phyloP scores from a whole-genome alignment of 2,113 vertebrate genomes.

The Ochotona princeps region DNA sequence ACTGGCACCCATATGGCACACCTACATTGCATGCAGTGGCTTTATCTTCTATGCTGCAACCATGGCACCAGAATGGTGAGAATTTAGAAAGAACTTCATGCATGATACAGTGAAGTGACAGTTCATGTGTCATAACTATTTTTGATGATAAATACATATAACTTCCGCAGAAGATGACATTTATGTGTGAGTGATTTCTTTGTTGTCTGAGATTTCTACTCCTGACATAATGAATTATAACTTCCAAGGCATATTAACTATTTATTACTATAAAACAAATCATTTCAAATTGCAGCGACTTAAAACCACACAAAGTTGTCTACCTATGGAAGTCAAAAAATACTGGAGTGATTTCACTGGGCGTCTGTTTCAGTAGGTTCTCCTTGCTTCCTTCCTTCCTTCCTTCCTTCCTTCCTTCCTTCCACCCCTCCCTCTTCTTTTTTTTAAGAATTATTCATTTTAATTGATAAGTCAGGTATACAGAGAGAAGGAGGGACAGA shows the following conservation, averaged over 20 bases:
- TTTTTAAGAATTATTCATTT: too few relatives aligned
- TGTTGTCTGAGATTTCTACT: not conserved
- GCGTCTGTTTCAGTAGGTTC: too few relatives aligned
- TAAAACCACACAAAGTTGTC: not conserved
- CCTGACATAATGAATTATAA: not conserved
- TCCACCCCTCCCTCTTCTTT: not conserved
- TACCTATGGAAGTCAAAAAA: not conserved
- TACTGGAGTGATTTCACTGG: not conserved
- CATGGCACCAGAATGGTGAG: too few relatives aligned
- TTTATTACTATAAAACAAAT: not conserved
- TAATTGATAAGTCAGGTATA: too few relatives aligned
- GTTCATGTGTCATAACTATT: not conserved
- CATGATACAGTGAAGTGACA: not conserved
- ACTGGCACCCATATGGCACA: too few relatives aligned
- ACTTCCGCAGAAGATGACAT: not conserved
- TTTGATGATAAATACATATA: not conserved
- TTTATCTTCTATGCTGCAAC: too few relatives aligned
- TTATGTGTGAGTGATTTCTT: not conserved
- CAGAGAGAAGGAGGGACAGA: too few relatives aligned
- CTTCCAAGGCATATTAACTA: not conserved
- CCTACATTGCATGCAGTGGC: too few relatives aligned
- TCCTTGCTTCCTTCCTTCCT: too few relatives aligned
- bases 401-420: too few relatives aligned
- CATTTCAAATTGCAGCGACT: not conserved
- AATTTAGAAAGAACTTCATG: not conserved